Conservation (phyloP, 2,888 invertebrate genomes). For the Hecatera dysodea region DNA sequence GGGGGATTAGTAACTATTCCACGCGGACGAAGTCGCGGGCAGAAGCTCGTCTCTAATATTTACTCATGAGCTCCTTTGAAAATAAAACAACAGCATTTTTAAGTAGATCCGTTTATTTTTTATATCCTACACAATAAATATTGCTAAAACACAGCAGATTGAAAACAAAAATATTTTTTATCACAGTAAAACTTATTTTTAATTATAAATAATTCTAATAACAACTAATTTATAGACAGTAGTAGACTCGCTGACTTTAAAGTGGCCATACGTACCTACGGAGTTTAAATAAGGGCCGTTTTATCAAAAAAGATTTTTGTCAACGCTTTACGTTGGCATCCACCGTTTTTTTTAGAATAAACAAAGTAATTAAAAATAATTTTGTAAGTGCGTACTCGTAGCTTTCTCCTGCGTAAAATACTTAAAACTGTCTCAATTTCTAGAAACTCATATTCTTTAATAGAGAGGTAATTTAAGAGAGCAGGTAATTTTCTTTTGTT, state of each 20-base stretch:
- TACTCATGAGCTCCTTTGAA: no score
- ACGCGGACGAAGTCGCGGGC: no score
- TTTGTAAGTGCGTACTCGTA: no score
- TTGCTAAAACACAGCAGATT: slow-evolving; percentile 65
- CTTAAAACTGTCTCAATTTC: not conserved
- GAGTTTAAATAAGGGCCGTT: not conserved
- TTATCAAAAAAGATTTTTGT: not conserved
- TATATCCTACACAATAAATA: slow-evolving; percentile 60
- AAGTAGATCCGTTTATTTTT: slow-evolving; percentile 63
- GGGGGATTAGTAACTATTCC: no score
- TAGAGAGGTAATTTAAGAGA: no score
- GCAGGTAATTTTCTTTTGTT: no score
- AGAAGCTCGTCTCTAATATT: no score
- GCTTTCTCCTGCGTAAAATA: no score
- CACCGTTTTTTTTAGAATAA: not conserved
- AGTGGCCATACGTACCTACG: not conserved
- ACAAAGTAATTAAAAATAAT: not conserved
- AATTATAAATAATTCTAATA: slow-evolving; percentile 37
- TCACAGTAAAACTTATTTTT: slow-evolving; percentile 67
- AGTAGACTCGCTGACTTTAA: not conserved
- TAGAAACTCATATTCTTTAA: no score
- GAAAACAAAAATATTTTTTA: slow-evolving; percentile 64
- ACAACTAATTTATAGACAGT: slow-evolving; percentile 23
- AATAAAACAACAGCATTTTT: slow-evolving; percentile 45
- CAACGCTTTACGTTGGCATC: not conserved